phyloP scores from a whole-genome alignment of 2,888 invertebrate genomes.

The Octonoba sinensis region DNA sequence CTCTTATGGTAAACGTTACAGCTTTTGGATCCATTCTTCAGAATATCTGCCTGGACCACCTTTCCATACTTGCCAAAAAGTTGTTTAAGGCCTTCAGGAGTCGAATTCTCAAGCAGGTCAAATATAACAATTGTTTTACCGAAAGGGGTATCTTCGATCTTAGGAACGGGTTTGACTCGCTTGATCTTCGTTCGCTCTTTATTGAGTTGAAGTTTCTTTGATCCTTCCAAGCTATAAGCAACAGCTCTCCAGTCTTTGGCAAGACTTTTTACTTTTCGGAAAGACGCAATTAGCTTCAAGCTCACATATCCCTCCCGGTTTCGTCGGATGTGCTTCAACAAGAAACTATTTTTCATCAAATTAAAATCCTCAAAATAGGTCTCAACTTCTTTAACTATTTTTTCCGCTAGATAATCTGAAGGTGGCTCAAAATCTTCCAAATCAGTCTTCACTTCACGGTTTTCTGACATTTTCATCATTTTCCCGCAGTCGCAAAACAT shows the following conservation, averaged over 20 bases:
- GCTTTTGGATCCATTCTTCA: constrained; percentile 82
- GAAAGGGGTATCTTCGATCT: constrained; percentile 92
- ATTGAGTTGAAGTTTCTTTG: constrained; percentile 87
- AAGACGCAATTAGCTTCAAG: constrained; percentile 92
- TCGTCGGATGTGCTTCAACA: constrained; percentile 91
- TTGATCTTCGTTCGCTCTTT: constrained; percentile 90
- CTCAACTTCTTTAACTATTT: constrained; percentile 89
- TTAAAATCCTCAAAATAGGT: constrained; percentile 96
- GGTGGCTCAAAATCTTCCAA: constrained; percentile 73
- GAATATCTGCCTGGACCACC: constrained; percentile 87
- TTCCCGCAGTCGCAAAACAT: not conserved
- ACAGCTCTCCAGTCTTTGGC: constrained; percentile 95
- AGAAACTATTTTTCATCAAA: constrained; percentile 95
- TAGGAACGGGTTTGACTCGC: constrained; percentile 85
- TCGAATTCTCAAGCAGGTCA: constrained; percentile 84
- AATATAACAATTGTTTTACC: constrained; percentile 91
- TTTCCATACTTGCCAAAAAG: constrained; percentile 90
- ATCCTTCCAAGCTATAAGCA: constrained; percentile 84
- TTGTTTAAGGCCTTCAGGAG: constrained; percentile 90
- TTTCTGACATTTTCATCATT: not conserved
- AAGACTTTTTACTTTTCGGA: constrained; percentile 92
- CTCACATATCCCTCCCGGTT: constrained; percentile 97
- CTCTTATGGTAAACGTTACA: constrained; percentile 86
- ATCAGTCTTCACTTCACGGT: not conserved
- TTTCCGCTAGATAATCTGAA: constrained; percentile 81